phyloP scores from a whole-genome alignment of 2,888 invertebrate species.

The Steinernema carpocapsae region DNA sequence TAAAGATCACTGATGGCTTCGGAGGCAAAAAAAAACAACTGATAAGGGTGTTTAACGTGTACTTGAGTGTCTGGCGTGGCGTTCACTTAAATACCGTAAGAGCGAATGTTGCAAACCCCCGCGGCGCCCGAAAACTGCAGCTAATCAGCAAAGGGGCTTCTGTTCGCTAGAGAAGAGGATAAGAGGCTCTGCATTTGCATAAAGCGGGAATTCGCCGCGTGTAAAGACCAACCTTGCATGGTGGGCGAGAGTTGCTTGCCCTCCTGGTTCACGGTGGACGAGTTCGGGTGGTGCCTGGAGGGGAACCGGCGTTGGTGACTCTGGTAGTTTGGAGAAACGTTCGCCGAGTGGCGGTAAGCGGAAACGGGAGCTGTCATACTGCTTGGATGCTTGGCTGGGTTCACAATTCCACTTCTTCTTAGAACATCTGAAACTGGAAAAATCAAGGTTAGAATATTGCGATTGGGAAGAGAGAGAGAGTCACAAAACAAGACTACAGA shows the following conservation, averaged over 20 bases:
- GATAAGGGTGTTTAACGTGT: conserved; percentile 20
- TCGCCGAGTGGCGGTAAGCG: background rate
- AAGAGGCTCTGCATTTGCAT: conserved; percentile 14
- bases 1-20: conserved; percentile 7
- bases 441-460: no score
- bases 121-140: no score
- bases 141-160: no score
- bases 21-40: background rate
- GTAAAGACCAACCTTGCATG: conserved; percentile 30
- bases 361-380: conserved; percentile 19
- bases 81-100: no score
- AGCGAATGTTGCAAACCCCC: no score
- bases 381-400: no score
- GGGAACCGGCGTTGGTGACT: background rate
- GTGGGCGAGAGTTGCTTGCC: background rate
- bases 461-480: no score
- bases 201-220: background rate
- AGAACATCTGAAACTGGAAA: conserved; percentile 26
- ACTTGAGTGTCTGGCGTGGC: no score
- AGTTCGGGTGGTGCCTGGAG: background rate
- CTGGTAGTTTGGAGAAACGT: background rate
- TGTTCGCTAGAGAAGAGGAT: no score
- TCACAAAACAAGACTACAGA: no score
- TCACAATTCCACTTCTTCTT: conserved; percentile 22
- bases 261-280: background rate